A percentile compares a stretch with the other conserved stretches of the same genome.
These are phyloP conservation scores for Proctacanthus coquilletti DNA, from an alignment of 1,140 invertebrate genomes.

Conservation along the genomic window DNA sequence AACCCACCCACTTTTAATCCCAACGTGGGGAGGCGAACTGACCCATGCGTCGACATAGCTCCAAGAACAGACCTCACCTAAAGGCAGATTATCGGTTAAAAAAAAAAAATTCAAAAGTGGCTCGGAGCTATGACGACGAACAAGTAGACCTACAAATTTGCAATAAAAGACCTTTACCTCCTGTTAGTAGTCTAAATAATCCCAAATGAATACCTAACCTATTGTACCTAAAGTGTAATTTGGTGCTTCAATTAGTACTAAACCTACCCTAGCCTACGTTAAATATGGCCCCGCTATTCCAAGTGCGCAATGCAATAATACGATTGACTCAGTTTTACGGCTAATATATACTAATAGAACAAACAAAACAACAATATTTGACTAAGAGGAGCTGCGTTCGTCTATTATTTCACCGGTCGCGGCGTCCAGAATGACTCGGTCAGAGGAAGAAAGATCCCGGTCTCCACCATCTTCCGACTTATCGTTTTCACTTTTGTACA, in stretches of 20 bases:
- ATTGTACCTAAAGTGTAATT: not conserved
- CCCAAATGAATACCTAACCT: not conserved
- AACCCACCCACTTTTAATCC: no score
- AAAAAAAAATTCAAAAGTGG: no score
- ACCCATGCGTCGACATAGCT: no score
- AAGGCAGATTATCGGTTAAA: no score
- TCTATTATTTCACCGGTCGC: not conserved
- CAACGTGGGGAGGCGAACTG: no score
- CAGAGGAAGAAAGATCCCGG: not conserved
- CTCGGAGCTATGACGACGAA: no score
- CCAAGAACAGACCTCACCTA: no score
- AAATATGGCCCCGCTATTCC: conserved; percentile 31
- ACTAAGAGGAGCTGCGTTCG: not conserved
- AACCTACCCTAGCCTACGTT: conserved; percentile 2
- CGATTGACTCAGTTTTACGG: conserved; percentile 12
- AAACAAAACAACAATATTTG: conserved; percentile 8
- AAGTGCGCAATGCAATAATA: conserved; percentile 22
- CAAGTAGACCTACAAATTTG: conserved; percentile 16
- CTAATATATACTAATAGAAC: conserved; percentile 11
- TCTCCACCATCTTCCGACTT: not conserved
- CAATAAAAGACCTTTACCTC: not conserved
- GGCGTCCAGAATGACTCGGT: not conserved
- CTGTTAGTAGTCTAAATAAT: not conserved
- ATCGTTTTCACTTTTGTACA: not conserved
- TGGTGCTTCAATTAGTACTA: conserved; percentile 2